Evolutionary conservation across 1,140 invertebrate genomes (phyloP), one percentile per base, ranked within the genome.

Genomic region (Ceratina australensis): DNA sequence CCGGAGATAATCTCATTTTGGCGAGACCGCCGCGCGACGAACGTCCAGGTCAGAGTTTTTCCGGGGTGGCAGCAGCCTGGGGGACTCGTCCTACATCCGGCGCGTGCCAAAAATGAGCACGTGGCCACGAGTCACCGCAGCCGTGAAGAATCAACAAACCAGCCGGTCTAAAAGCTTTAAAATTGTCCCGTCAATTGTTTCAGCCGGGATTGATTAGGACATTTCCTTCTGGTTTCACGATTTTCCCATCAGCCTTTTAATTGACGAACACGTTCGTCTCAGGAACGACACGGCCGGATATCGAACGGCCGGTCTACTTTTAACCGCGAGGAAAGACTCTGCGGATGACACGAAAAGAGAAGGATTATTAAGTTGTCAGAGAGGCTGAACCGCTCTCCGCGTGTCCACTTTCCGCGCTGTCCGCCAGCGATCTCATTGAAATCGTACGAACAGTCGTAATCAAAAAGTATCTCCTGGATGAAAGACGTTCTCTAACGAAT

Each of bases 1-100:
- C 68, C 83, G 54, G 60, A 59, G 84, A 74, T 89, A 88, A 89
- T 87, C 87, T 80, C 59, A 63, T 82, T 86, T 83, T 47, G 65
- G 60, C 73, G 60, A 78, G 78, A 66, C 22, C 26, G 15, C 20
- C 12, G 22, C 26, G 50, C 61, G 52, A 18, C 26, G 33, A 42
- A 42, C 50, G 24, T 33, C 59, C 13, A 47, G 76, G 42, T 68
- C 72, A 4, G 7, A 69, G 59, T 79, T 82, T 83, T 83, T 83
- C 50, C 56, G 13, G 16, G 5, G 28, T 26, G 12, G 59, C 76
- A 18, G n/a, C 56, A 72, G 61, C 57, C n/a, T n/a, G 59, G 56
- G 28, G 50, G 57, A 57, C 50, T 20, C 69, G 76, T 57, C 42
- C 60, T 56, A 26, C 47, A 78, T 78, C 47, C 57, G 26, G 18